These are phyloP conservation scores for Arrhopalites spinosus DNA, from an alignment of 2,888 invertebrate genomes.

Conservation along the genomic window DNA sequence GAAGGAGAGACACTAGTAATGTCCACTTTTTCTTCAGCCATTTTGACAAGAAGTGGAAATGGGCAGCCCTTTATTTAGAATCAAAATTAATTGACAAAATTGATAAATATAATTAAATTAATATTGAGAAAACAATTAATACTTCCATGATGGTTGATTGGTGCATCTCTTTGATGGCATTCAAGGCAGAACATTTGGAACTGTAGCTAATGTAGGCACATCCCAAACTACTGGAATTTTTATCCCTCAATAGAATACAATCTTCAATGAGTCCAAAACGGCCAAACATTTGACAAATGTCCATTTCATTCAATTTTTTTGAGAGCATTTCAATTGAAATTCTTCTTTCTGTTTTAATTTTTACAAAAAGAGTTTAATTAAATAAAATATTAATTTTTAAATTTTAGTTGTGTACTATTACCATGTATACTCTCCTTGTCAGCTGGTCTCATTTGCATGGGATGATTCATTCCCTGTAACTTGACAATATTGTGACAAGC, in stretches of 20 bases:
- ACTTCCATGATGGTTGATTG: conserved; percentile 99
- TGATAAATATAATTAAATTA: neutral
- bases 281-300: conserved; percentile 89
- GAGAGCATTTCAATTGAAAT: conserved; percentile 98
- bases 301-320: conserved; percentile 92
- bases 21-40: conserved; percentile 68
- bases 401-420: no score
- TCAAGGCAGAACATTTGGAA: conserved; percentile 94
- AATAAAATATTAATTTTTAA: neutral
- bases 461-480: conserved; percentile 86
- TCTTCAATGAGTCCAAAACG: conserved; percentile 96
- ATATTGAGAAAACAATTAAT: conserved; percentile 38
- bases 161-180: conserved; percentile 95
- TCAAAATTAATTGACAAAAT: neutral
- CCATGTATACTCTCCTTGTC: conserved; percentile 99
- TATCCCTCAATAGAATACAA: conserved; percentile 94
- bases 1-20: neutral
- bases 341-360: conserved; percentile 78
- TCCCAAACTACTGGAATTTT: conserved; percentile 91
- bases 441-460: conserved; percentile 99
- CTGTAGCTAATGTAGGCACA: conserved; percentile 99
- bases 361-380: neutral
- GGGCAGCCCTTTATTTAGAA: conserved; percentile 77
- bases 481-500: conserved; percentile 99
- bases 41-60: conserved; percentile 96